Percentiles rank a stretch among this genome's conserved stretches.
Evolutionary conservation across 1,140 invertebrate species (phyloP).

Genomic region (Cydia amplana): DNA sequence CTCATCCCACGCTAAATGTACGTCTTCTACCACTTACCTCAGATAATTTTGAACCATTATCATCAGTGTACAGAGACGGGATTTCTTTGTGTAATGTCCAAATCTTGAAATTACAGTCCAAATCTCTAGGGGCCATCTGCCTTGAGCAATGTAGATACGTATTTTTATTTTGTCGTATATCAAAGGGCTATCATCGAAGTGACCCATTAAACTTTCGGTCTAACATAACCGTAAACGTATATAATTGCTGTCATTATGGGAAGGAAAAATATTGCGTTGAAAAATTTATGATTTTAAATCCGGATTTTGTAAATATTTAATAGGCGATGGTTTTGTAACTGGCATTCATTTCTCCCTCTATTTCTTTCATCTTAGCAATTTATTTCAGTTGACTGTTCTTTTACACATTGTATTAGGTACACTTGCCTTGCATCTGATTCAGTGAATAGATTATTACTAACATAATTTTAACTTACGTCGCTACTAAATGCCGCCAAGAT

Average conservation of each 20-base stretch:
- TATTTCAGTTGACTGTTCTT: too few species aligned
- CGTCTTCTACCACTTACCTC: constrained; percentile 43
- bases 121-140: constrained; percentile 61
- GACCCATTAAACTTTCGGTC: constrained; percentile 5
- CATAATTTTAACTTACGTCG: too few species aligned
- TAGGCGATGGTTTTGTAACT: too few species aligned
- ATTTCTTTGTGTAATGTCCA: constrained; percentile 35
- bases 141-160: constrained; percentile 57
- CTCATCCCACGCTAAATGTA: constrained; percentile 54
- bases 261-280: too few species aligned
- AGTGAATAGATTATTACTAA: too few species aligned
- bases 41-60: constrained; percentile 23
- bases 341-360: too few species aligned
- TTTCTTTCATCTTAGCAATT: too few species aligned
- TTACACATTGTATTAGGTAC: too few species aligned
- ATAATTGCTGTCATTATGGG: background rate
- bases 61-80: constrained; percentile 27
- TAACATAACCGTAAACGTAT: constrained; percentile 40
- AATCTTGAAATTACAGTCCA: constrained; percentile 66
- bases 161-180: constrained; percentile 62
- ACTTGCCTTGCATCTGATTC: too few species aligned
- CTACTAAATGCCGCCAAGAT: too few species aligned
- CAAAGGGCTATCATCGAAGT: constrained; percentile 44
- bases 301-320: too few species aligned
- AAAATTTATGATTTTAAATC: too few species aligned